Evolutionary conservation across 2,797 vertebrate genomes (phyloP), one percentile per base, ranked within the genome.

Genomic region (Alca torda): DNA sequence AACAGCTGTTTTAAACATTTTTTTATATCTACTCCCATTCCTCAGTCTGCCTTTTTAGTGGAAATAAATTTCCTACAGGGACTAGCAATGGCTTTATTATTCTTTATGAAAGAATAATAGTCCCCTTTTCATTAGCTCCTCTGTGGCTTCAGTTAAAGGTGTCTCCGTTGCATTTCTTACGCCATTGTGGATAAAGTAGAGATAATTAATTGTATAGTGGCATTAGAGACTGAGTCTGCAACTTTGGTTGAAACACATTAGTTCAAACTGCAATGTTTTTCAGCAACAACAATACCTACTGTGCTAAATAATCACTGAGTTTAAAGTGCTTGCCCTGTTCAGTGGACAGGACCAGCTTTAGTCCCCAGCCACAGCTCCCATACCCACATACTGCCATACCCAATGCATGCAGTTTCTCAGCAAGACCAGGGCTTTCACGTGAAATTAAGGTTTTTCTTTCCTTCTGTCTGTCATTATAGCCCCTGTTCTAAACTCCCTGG

Each of bases 11-110:
- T 92, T 30, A 89, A 90, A 80, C 56, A 16, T 39, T 64, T 94
- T 77, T 85, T 67, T 78, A 20, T 37, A 80, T 80, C 61, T 43
- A 53, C 30, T 65, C 46, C 39, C 85, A 28, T 41, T 85, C 41
- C 61, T 91, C 57, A 80, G 48, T 59, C 88, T 92, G 50, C 23
- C 78, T 91, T 96, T 95, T 82, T 72, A 93, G 92, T 90, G 64
- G 50, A 89, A 95, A 94, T 78, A 85, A 67, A 90, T 89, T 89
- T 96, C 81, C 89, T 96, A 80, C 45, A 67, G 70, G 73, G 65
- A 86, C 31, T 74, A 73, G 82, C 51, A 94, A 78, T 78, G 37
- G 20, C 35, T 86, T 91, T 94, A 53, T 92, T 96, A 84, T 86
- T 96, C 57, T 88, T 83, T 89, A 67, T 69, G 87, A 88, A 92